Base-by-base conservation (phyloP, 2,113 vertebrate species). In the Ceyx cyanopectus region DNA sequence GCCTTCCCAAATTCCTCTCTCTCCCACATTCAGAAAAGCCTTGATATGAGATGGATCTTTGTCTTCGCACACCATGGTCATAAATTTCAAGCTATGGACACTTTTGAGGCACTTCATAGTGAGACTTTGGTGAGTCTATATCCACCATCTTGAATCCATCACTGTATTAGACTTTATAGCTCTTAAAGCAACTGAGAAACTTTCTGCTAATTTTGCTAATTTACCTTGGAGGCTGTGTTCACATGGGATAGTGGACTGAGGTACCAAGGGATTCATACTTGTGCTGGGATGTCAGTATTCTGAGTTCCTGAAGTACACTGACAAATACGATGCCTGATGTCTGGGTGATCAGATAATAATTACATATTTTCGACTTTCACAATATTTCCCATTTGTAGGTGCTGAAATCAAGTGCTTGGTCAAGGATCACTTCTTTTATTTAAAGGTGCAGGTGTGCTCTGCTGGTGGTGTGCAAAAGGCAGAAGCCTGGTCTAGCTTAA, bases 221-320 rank as follows among this genome's bases (percentile, higher is more conserved):
- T 79, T 87, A n/a, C 41, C 43, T 58, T 43, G 65, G 34, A 65
- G 24, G 16, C 45, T 27, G 34, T 78, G 19, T 48, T 81, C 45
- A 24, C 15, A 14, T 43, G 57, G 37, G 27, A 18, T 34, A 27
- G 21, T 22, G 61, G 41, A 46, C 32, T 72, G 81, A 84, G 27
- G 37, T 41, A 58, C 7, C 46, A 43, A 26, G 32, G 29, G 12
- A 10, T 62, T 54, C 6, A 1, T 13, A 15, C 0, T 1, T 21
- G 20, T 60, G 74, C 70, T 62, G 60, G 30, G 67, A n/a, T 2
- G 1, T 24, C 51, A 10, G 3, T 4, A 15, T 37, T 37, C 51
- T 69, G 41, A 74, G n/a, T 13, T 53, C 41, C 41, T 70, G 41
- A 69, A 81, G 30, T 16, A 53, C 60, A 14, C 26, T 2, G 14